These are phyloP conservation scores for Telmatochromis bifrenatus DNA, from an alignment of 2,113 vertebrate genomes.

Conservation along the genomic window DNA sequence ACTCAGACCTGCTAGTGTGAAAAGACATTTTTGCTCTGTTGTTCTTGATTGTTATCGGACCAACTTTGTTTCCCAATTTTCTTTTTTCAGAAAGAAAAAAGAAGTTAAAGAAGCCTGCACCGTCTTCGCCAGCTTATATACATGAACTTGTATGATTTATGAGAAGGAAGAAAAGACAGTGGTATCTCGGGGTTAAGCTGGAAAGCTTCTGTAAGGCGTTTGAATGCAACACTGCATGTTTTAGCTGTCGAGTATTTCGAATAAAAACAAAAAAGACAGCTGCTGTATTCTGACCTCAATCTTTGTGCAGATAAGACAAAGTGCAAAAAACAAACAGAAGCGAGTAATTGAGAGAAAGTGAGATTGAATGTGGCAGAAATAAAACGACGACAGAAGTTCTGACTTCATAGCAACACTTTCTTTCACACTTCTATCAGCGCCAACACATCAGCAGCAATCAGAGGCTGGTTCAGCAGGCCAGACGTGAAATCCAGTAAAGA, in stretches of 20 bases:
- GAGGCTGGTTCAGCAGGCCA: constrained; percentile 7
- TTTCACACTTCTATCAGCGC: constrained; percentile 15
- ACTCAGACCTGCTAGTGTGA: constrained; percentile 44
- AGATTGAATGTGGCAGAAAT: neutral
- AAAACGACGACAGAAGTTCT: constrained; percentile 1
- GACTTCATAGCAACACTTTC: constrained; percentile 23
- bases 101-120: neutral
- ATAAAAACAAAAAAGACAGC: neutral
- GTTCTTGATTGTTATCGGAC: constrained; percentile 12
- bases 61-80: constrained; percentile 47
- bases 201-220: neutral
- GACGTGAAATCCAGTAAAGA: constrained; percentile 20
- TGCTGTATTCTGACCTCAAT: neutral
- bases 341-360: neutral
- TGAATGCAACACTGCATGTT: constrained; percentile 1
- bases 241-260: neutral
- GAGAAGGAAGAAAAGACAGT: neutral
- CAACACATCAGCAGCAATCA: constrained; percentile 29
- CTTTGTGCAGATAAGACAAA: constrained; percentile 28
- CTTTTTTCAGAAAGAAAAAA: neutral
- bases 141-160: neutral
- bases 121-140: neutral
- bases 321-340: neutral
- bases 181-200: neutral
- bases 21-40: constrained; percentile 29